Conservation (phyloP, 2,888 invertebrate species). For the Dorcus parallelipipedus region DNA sequence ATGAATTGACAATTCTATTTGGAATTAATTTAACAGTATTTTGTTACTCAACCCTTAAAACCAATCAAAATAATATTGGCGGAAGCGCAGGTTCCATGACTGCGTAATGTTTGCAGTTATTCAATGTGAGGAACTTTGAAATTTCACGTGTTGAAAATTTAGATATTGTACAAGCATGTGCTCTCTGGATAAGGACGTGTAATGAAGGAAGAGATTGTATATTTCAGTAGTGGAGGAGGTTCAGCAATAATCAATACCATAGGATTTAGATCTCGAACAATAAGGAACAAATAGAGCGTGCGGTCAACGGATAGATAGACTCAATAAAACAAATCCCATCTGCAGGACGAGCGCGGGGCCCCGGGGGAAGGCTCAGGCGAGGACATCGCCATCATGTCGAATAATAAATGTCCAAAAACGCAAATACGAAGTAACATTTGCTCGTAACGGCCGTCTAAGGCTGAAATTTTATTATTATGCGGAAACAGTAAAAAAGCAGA, state of each 20-base stretch:
- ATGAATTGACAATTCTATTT: too few relatives aligned
- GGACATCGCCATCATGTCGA: constrained; percentile 41
- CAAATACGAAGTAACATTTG: constrained; percentile 51
- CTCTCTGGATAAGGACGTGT: too few relatives aligned
- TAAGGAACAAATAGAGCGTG: constrained; percentile 49
- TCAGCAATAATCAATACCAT: constrained; percentile 41
- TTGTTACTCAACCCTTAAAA: too few relatives aligned
- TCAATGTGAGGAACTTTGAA: too few relatives aligned
- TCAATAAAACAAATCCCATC: constrained; percentile 51
- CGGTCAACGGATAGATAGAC: constrained; percentile 29
- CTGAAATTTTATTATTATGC: constrained; percentile 63
- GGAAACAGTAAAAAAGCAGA: constrained; percentile 59
- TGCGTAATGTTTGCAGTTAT: too few relatives aligned
- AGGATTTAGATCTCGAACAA: constrained; percentile 47
- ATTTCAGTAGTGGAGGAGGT: constrained; percentile 25
- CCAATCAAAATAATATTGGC: too few relatives aligned
- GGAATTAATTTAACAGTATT: too few relatives aligned
- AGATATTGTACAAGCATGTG: too few relatives aligned
- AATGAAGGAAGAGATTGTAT: too few relatives aligned
- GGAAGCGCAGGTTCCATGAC: too few relatives aligned
- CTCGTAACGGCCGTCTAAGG: constrained; percentile 47
- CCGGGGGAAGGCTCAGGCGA: constrained; percentile 22
- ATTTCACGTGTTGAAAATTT: too few relatives aligned
- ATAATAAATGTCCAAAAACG: constrained; percentile 51
- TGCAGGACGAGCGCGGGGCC: constrained; percentile 27